Base-by-base conservation (phyloP, 1,140 invertebrate species). In the Lordiphosa mommai region DNA sequence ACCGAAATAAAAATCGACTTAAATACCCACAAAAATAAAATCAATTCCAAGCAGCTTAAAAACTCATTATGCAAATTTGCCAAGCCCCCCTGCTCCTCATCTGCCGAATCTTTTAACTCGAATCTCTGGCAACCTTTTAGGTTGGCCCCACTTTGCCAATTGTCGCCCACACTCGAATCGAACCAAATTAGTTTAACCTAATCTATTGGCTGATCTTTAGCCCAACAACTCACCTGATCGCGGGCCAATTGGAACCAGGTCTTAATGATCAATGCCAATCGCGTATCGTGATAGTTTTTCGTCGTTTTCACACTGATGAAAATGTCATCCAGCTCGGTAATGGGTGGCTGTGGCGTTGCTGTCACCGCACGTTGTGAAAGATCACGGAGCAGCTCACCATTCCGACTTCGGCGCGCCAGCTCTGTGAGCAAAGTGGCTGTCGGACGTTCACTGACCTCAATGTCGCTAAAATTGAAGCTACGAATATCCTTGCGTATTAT, bases 301-400 rank as follows among this genome's bases (percentile, higher is more conserved):
- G 96, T 97, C 41, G 97, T 98, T 91, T 98, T 98, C 12, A 98
- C 96, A 90, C 95, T 97, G 87, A 98, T 95, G 90, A 97, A 98
- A 69, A 98, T 91, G 89, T 97, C 96, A 88, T 95, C 92, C 55
- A 97, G 90, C 47, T 91, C 92, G 36, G 94, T 94, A 43, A 92
- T 91, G 67, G 92, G 93, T 63, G 92, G 92, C 70, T 91, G 91
- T 73, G 92, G 92, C 65, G 93, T 94, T 34, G 82, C 88, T 9
- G 88, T 88, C 33, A 88, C 23, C 12, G 87, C 84, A 27, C 87
- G 61, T 48, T 88, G 87, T 29, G 80, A 87, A 32, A 88, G 47
- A 70, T 88, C 87, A 43, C 67, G 84, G 40, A 88, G 50, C 51
- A 88, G 61, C 37, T 88, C 82, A 4, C 79, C 79, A 8, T 88